Conservation (phyloP, 2,797 vertebrate genomes). For the Furcifer pardalis region DNA sequence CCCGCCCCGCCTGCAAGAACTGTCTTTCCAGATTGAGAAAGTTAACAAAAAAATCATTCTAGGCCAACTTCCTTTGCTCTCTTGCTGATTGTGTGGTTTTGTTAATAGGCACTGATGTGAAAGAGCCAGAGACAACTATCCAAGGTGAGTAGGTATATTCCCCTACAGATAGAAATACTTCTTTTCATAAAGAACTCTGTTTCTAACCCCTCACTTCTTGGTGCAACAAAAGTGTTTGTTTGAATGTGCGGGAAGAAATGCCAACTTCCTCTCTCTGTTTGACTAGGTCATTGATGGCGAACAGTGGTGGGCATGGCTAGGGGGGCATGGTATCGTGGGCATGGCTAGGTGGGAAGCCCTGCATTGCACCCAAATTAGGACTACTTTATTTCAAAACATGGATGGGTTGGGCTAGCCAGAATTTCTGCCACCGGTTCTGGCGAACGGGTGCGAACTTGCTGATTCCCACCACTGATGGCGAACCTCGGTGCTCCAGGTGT, state of each 20-base stretch:
- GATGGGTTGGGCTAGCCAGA: too few species aligned
- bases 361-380: too few species aligned
- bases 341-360: too few species aligned
- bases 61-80: rapidly evolving
- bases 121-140: conserved; percentile 80
- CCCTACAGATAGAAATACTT: too few species aligned
- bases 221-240: background rate
- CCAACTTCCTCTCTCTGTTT: background rate
- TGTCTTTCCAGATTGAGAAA: background rate
- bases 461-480: too few species aligned
- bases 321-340: too few species aligned
- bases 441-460: too few species aligned
- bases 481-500: too few species aligned
- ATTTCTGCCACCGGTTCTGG: background rate
- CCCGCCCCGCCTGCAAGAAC: rapidly evolving
- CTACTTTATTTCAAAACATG: too few species aligned
- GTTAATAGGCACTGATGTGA: conserved; percentile 78
- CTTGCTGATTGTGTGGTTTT: conserved; percentile 31
- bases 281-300: too few species aligned
- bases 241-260: background rate
- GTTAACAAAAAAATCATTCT: background rate
- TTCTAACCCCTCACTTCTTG: background rate
- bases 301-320: too few species aligned
- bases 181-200: background rate
- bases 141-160: conserved; percentile 80